Evolutionary conservation across 2,888 invertebrate genomes (phyloP).

Genomic region (Sinohyriopsis cumingii): DNA sequence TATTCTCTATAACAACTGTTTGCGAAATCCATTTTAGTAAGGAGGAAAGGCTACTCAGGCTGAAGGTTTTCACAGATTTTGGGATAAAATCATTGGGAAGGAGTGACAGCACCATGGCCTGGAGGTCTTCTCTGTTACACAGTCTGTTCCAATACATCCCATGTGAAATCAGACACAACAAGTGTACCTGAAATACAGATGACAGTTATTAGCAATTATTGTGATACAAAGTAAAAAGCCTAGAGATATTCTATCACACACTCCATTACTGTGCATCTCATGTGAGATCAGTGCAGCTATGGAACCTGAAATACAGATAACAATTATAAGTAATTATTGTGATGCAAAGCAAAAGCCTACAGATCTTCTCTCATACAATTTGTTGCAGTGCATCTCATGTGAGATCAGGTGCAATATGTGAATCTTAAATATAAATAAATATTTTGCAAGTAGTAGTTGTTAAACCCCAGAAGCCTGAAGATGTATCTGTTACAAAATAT

Average conservation of each 20-base stretch:
- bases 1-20: too few species aligned
- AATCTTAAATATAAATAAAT: constrained; percentile 1
- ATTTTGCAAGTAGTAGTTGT: too few species aligned
- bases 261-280: constrained; percentile 75
- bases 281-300: constrained; percentile 87
- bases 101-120: constrained; percentile 81
- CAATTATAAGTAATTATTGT: neutral
- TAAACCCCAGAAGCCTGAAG: too few species aligned
- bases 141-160: constrained; percentile 79
- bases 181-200: constrained; percentile 71
- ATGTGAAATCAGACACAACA: constrained; percentile 87
- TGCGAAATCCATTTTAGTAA: too few species aligned
- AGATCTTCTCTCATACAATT: too few species aligned
- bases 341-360: neutral
- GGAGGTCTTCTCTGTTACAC: constrained; percentile 75
- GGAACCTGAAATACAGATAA: constrained; percentile 68
- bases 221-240: neutral
- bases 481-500: too few species aligned
- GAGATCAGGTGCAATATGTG: neutral
- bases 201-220: neutral
- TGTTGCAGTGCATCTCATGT: too few species aligned
- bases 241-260: too few species aligned
- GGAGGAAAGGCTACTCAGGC: neutral
- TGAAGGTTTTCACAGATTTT: constrained; percentile 2
- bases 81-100: constrained; percentile 78